These are phyloP conservation scores for Ophion obscuratus DNA, from an alignment of 2,888 invertebrate genomes.

Conservation along the genomic window DNA sequence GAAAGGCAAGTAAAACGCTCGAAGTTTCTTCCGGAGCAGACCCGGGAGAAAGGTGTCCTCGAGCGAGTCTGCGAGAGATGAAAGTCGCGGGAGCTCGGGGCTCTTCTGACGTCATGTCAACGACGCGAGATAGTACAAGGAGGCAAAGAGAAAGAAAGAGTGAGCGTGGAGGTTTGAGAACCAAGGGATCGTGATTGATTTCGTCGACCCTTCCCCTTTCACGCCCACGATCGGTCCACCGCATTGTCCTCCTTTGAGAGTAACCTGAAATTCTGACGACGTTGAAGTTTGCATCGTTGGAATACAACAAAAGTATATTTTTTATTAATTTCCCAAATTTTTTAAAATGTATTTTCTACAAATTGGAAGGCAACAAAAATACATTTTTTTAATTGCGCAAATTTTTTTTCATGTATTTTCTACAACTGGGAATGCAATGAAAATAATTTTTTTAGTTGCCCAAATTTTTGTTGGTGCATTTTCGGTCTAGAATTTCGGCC, in stretches of 20 bases:
- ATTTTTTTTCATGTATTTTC: no score
- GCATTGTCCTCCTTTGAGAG: not conserved
- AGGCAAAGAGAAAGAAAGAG: slow-evolving; percentile 15
- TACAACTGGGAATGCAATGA: no score
- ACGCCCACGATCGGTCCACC: not conserved
- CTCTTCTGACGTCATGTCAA: slow-evolving; percentile 43
- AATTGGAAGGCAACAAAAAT: no score
- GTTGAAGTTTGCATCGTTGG: no score
- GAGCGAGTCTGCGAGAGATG: slow-evolving; percentile 38
- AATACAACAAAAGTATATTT: no score
- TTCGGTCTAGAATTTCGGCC: no score
- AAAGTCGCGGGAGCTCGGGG: slow-evolving; percentile 59
- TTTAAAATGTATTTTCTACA: no score
- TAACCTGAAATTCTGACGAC: slow-evolving; percentile 7
- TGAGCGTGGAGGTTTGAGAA: slow-evolving; percentile 33
- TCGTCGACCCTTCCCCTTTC: not conserved
- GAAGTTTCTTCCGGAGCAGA: slow-evolving; percentile 14
- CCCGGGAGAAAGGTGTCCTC: slow-evolving; percentile 52
- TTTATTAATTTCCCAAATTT: no score
- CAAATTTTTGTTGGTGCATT: no score
- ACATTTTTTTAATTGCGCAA: no score
- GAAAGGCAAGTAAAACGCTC: not conserved
- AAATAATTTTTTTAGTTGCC: no score
- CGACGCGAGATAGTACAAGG: slow-evolving; percentile 1
- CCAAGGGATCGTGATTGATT: slow-evolving; percentile 37